Base-by-base conservation (phyloP, 1,140 invertebrate species). In the Bombyx mori region DNA sequence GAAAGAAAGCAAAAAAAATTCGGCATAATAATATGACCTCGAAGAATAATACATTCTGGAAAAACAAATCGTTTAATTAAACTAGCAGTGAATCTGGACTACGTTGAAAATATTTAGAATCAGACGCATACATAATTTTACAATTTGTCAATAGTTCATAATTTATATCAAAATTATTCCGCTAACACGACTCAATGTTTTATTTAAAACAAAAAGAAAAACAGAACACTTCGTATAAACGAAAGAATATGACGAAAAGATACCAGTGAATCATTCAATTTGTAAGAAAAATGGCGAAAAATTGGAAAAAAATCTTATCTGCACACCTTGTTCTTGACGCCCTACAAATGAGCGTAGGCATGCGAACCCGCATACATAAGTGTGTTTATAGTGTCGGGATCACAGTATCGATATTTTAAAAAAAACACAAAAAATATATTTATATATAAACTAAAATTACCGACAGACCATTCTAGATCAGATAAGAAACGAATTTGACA, bases 221-320 rank as follows among this genome's bases (percentile, higher is more conserved):
- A 35, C 26, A 35, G 26, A 35, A 35, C 26, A 35, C 2, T 35
- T 35, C 1, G 26, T 35, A 3, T 1, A 35, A 2, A 35, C 2
- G 1, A 35, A 35, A 35, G 26, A 35, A 35, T 35, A 35, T 1
- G 26, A 35, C 26, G 26, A 35, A 35, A 35, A 35, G 26, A 35
- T 35, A 35, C 26, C 26, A 35, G 26, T 51, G 50, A 51, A 51
- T 51, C 50, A 51, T 51, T 51, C 50, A 51, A 53, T 53, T 54
- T 45, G 43, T n/a, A 54, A 43, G 53, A 12, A 46, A 54, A 54
- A 54, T 54, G 7, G 43, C 51, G 51, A 48, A 46, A 62, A 58
- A 57, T 55, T 54, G 44, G 48, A 54, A 56, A 52, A 65, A 62
- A 66, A 69, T 66, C 68, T 69, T 69, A 69, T 69, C 67, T 64